phyloP scores from a whole-genome alignment of 2,113 vertebrate species.

The Aramus guarauna region DNA sequence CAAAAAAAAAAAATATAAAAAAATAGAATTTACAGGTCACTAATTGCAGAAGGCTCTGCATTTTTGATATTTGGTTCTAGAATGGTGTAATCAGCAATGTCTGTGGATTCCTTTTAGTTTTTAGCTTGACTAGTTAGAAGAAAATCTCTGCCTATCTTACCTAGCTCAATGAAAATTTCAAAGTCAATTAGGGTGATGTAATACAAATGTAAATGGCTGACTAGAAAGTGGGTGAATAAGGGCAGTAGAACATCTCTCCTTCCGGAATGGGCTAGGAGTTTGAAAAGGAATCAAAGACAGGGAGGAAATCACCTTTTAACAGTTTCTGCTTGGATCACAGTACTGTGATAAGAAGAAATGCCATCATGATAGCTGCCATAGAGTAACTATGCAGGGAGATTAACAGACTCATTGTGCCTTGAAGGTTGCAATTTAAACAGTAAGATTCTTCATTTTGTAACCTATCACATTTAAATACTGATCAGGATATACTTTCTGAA shows the following conservation, averaged over 20 bases:
- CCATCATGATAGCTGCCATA: not conserved
- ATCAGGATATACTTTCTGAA: conserved; percentile 50
- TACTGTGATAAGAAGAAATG: not conserved
- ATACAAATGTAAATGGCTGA: not conserved
- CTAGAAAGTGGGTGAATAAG: not conserved
- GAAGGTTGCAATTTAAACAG: conserved; percentile 35
- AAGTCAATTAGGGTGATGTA: not conserved
- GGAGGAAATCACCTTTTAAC: not conserved
- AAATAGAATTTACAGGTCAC: not conserved
- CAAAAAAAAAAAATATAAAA: not conserved
- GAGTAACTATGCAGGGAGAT: not conserved
- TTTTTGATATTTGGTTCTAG: not conserved
- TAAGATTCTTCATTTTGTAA: conserved; percentile 28
- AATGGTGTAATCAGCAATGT: not conserved
- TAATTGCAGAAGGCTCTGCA: not conserved
- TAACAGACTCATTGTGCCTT: conserved; percentile 17
- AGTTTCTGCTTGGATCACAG: not conserved
- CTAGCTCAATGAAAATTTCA: not conserved
- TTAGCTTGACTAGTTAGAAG: not conserved
- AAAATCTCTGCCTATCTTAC: not conserved
- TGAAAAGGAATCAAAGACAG: not conserved
- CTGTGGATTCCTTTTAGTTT: not conserved
- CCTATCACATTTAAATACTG: conserved; percentile 26
- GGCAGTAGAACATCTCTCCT: not conserved
- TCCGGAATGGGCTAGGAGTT: not conserved